Base-by-base conservation (phyloP, 2,888 invertebrate genomes). In the Trissolcus japonicus region DNA sequence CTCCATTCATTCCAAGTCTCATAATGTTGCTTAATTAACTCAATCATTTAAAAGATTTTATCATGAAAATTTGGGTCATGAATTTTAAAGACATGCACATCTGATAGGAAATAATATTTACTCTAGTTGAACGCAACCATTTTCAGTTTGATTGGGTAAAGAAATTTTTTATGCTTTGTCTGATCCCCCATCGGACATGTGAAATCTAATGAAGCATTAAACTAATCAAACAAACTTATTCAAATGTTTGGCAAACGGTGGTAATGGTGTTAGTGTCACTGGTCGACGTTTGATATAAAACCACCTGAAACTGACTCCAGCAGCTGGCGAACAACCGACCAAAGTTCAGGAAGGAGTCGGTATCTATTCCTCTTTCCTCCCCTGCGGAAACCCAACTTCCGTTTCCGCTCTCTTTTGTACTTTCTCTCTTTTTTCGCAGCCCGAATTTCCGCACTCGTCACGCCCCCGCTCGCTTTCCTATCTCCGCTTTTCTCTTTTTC, bases 141-240 rank as follows among this genome's bases (percentile, higher is more conserved):
- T 35, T 35, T 35, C 0, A 7, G 29, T 35, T 35, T n/a, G 17
- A 17, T 40, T 46, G 4, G 14, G 46, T 25, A 57, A 46, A 7
- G 2, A 13, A 54, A 35, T 25, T 21, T 21, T 21, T 21, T 25
- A 19, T 4, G 51, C 21, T 11, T 41, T 2, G 41, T 56, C 19
- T 4, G 14, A n/a, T 17, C 13, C 4, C 25, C 61, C 48, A 54
- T 54, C 46, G 21, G 66, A 77, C 73, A 78, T 71, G 76, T 79
- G 68, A 80, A 79, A 74, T 73, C 74, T 78, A 81, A 80, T 79
- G 82, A 82, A 81, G 78, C 81, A 80, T 83, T 82, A 80, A 81
- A 82, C 82, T 82, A 79, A 84, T 84, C 81, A 83, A 83, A 84
- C 82, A 80, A 81, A 82, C 75, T 82, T 76, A 81, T 81, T 80